Evolutionary conservation across 2,797 vertebrate genomes (phyloP).

Genomic region (Tiaroga cobitis): DNA sequence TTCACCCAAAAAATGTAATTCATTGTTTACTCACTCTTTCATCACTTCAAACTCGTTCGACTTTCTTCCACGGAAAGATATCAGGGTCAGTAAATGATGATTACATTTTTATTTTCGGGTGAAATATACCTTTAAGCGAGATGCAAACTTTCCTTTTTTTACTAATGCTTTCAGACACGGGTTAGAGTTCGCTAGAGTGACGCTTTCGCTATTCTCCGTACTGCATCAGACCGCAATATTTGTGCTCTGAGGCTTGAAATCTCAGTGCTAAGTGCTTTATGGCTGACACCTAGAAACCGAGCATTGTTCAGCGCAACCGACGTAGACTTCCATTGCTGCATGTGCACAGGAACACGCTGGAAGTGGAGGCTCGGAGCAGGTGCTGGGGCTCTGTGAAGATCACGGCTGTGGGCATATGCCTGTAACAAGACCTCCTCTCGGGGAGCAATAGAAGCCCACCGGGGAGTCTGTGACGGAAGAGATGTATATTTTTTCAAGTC

Average conservation of each 20-base stretch:
- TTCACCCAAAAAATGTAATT: neutral
- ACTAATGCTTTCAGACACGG: constrained; percentile 8
- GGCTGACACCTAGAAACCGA: constrained; percentile 34
- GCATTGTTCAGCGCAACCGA: neutral
- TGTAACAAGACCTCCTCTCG: constrained; percentile 42
- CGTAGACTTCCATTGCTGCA: constrained; percentile 17
- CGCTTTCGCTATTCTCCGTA: neutral
- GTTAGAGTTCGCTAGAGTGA: constrained; percentile 24
- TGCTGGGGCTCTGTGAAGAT: constrained; percentile 49
- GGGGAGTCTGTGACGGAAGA: constrained; percentile 44
- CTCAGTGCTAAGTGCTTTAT: constrained; percentile 37
- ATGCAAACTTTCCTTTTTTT: neutral
- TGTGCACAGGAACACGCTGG: constrained; percentile 28
- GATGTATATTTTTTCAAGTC: constrained; percentile 50
- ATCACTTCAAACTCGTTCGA: neutral
- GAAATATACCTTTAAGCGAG: neutral
- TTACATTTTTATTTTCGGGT: neutral
- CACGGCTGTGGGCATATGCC: constrained; percentile 24
- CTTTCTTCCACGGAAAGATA: neutral
- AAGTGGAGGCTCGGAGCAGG: constrained; percentile 32
- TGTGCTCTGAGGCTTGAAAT: constrained; percentile 23
- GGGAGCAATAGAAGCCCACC: constrained; percentile 33
- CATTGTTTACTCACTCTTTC: neutral
- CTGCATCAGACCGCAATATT: constrained; percentile 2
- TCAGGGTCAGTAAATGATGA: neutral